These are phyloP conservation scores for Fulica atra DNA, from an alignment of 2,113 vertebrate species.

Conservation along the genomic window DNA sequence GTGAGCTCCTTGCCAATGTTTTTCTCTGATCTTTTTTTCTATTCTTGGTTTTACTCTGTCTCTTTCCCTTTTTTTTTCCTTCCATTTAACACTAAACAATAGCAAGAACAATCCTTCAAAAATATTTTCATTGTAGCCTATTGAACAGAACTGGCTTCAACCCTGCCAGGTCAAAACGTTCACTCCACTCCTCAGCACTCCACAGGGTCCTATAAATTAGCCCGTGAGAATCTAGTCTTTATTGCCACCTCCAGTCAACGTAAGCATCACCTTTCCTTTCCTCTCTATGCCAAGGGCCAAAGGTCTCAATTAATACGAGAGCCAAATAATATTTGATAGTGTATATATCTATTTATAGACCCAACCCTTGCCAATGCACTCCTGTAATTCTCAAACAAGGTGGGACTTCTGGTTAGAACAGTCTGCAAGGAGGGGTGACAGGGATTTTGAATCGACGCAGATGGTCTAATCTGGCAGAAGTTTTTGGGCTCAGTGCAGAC, in stretches of 20 bases:
- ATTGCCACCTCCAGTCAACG: not conserved
- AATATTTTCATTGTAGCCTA: constrained; percentile 13
- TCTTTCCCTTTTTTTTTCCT: constrained; percentile 7
- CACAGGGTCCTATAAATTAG: not conserved
- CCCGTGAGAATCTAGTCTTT: not conserved
- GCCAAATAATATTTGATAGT: not conserved
- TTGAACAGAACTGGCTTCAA: constrained; percentile 11
- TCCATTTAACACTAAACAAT: constrained; percentile 39
- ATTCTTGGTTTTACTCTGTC: not conserved
- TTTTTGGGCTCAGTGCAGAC: not conserved
- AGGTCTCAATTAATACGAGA: not conserved
- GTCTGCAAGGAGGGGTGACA: not conserved
- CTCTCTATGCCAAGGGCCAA: not conserved
- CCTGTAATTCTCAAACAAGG: not conserved
- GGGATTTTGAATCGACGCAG: not conserved
- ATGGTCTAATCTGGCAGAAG: not conserved
- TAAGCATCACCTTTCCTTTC: constrained; percentile 6
- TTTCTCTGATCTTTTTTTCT: constrained; percentile 30
- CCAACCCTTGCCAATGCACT: not conserved
- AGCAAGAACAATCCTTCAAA: constrained; percentile 37
- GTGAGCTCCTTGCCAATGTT: not conserved
- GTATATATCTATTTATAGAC: not conserved
- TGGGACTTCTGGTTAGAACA: not conserved
- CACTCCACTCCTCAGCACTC: not conserved
- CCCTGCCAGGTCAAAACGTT: constrained; percentile 3